phyloP scores from a whole-genome alignment of 2,797 vertebrate genomes.

The Enteromius treurensis region DNA sequence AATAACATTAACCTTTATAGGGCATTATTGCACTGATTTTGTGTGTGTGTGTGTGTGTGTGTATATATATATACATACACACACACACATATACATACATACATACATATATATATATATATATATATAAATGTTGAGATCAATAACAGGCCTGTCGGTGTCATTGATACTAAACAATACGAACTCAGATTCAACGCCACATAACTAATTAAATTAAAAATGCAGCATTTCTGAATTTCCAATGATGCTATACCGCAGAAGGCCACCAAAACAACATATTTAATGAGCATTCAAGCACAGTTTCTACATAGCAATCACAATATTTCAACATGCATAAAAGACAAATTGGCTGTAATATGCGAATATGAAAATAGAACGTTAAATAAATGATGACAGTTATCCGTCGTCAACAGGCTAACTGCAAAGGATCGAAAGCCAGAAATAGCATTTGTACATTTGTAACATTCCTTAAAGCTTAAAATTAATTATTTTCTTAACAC shows the following conservation, averaged over 20 bases:
- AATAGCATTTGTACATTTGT: neutral
- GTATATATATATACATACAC: too few relatives aligned
- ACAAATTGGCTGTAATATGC: neutral
- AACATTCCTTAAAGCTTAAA: too few relatives aligned
- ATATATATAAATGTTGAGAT: neutral
- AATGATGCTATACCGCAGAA: neutral
- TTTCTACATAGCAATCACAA: neutral
- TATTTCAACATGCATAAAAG: neutral
- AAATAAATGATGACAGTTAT: slow-evolving; percentile 22
- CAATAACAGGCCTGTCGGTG: neutral
- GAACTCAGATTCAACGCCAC: neutral
- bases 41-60: too few relatives aligned
- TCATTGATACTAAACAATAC: neutral
- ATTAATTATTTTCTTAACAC: neutral
- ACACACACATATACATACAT: too few relatives aligned
- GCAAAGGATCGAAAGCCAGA: slow-evolving; percentile 1
- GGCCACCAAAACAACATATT: slow-evolving; percentile 1
- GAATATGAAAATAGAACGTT: neutral
- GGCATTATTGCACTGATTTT: neutral
- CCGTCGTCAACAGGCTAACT: slow-evolving; percentile 2
- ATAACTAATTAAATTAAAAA: slow-evolving; percentile 10
- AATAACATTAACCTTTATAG: neutral
- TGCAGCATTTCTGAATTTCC: neutral
- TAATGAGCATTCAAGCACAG: neutral
- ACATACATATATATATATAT: too few relatives aligned